Percentiles rank a stretch among this genome's conserved stretches.
Conservation (phyloP, 2,113 vertebrate species). For the Zootoca vivipara region DNA sequence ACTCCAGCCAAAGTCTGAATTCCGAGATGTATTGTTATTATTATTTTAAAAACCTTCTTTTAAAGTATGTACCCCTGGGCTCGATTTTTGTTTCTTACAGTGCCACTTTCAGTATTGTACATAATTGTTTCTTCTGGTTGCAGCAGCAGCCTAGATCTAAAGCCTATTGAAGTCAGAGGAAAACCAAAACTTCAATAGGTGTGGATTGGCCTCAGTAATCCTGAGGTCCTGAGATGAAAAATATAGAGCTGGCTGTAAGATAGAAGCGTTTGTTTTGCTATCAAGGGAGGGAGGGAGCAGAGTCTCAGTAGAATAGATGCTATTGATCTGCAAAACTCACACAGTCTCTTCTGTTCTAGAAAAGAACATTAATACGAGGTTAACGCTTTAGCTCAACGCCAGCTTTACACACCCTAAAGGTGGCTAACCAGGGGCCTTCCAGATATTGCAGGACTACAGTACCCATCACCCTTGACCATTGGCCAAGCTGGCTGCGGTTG, state of each 20-base stretch:
- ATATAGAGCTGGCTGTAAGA: background rate
- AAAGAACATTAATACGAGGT: background rate
- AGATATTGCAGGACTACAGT: too few relatives aligned
- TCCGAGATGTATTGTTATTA: background rate
- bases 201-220: background rate
- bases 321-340: background rate
- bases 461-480: background rate
- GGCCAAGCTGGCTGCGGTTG: background rate
- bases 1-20: background rate
- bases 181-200: constrained; percentile 6
- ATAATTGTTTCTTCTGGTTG: background rate
- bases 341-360: background rate
- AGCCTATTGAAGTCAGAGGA: constrained; percentile 12
- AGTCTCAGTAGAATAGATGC: constrained; percentile 20
- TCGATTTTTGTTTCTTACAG: background rate
- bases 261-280: constrained; percentile 35
- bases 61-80: background rate
- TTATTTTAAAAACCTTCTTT: background rate
- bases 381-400: fast-evolving
- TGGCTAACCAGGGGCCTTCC: too few relatives aligned
- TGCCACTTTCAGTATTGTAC: background rate
- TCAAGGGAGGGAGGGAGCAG: constrained; percentile 19
- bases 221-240: background rate
- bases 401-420: background rate
- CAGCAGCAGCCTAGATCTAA: background rate